Evolutionary conservation across 2,888 invertebrate genomes (phyloP), one percentile per base, ranked within the genome.

Genomic region (Ernsta delagoae): DNA sequence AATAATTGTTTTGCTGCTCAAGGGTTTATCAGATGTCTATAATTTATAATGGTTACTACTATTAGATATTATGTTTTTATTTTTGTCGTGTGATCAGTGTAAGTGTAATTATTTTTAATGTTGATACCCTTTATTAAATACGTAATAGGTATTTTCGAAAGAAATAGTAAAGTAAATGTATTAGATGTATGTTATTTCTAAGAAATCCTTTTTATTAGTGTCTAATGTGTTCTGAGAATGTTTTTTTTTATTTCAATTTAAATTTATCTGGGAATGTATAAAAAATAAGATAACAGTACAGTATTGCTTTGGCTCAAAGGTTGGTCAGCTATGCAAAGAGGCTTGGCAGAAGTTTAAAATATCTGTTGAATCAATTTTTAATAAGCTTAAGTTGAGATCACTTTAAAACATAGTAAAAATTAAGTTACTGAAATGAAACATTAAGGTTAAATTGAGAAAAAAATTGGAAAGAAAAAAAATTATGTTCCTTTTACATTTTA

Each of bases 381-480:
- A 24, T 24, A 24, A 24, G 24, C 11, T 4, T 31, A 54, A 4
- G 5, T 11, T 39, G 39, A 39, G 39, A 39, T 39, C n/a, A 2
- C 7, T 7, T 39, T 48, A 12, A 41, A 50, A 65, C 39, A 50
- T 59, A 65, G 24, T 43, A 16, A 45, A 24, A 24, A 24, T 24
- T 24, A 24, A 24, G 24, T 24, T 24, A 24, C 24, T 24, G 24
- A 24, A 3, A 24, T 24, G 3, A 24, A 24, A 24, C 24, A 24
- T 24, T 24, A 24, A 24, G 24, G 24, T 24, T 24, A 24, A 24
- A 24, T 24, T 1, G 24, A 24, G 24, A 24, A 24, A 24, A 24
- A 24, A 24, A 1, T 1, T 24, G 24, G 24, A 12, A 16, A 16
- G 59, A 31, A 60, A 24, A 48, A 11, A 53, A 62, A 48, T 16